Base-by-base conservation (phyloP, 35 echinoderm and acorn worm species). In the Acanthaster planci region DNA sequence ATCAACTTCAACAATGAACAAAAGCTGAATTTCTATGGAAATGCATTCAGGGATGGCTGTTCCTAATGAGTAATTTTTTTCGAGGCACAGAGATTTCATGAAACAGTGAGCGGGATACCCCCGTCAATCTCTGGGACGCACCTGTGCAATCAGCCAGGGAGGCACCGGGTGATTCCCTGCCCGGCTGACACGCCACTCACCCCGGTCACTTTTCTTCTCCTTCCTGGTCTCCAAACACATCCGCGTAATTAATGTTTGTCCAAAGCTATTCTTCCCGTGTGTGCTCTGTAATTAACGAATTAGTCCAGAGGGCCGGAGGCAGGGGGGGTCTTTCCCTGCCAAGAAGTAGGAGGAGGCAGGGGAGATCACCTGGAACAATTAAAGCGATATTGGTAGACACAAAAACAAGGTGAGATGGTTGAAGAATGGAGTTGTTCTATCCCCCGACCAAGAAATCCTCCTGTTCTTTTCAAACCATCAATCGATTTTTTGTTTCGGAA, bases 201-300 rank as follows among this genome's bases (percentile, higher is more conserved):
- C 8, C 64, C 64, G 0, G 26, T 1, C 2, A 21, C 64, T 72
- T 31, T 72, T 72, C 64, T 31, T 35, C 29, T 34, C 29, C 23
- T 7, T 2, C 29, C 3, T 7, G 23, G 34, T 72, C 29, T 26
- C 64, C 64, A 72, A 72, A 72, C 64, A 72, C 64, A 19, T 31
- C 64, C 64, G 21, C 26, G 64, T 72, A 72, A 72, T 72, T 72
- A 72, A 72, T 72, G 64, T 72, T 72, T 72, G 64, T 72, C 64
- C 64, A 72, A 10, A 72, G 23, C 26, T 26, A 72, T 72, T 72
- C 26, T 72, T 72, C 64, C 26, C 34, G 23, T 72, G 64, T 72
- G 34, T 72, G 64, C 64, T 72, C 64, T 72, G 64, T 72, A 72
- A 72, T 72, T 72, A 72, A 72, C 64, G 64, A 72, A 72, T 72